Conservation (phyloP, 2,113 vertebrate genomes). For the Clupea harengus region DNA sequence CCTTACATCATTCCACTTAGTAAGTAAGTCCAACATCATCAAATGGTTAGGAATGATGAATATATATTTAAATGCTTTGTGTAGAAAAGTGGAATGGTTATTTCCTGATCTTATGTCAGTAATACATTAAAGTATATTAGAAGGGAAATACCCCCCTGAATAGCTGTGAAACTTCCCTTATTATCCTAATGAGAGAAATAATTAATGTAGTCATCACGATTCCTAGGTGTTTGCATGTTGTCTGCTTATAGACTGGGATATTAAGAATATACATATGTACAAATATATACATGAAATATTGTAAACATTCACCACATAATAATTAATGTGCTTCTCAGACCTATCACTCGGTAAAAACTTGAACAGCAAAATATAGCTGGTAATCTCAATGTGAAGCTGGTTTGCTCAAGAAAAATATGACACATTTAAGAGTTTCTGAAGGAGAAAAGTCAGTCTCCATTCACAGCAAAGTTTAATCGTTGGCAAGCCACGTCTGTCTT, state of each 20-base stretch:
- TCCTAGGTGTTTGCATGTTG: neutral
- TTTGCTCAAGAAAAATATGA: neutral
- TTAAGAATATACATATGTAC: slow-evolving; percentile 12
- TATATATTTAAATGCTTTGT: neutral
- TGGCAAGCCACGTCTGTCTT: neutral
- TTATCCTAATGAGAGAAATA: neutral
- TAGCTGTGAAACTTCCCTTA: neutral
- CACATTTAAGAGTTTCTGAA: neutral
- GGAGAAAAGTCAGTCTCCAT: neutral
- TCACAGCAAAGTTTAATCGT: neutral
- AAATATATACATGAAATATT: slow-evolving; percentile 5
- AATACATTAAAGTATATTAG: neutral
- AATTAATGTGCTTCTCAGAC: slow-evolving; percentile 1
- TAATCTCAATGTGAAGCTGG: neutral
- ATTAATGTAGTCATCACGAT: neutral
- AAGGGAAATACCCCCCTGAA: neutral
- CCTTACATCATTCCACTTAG: neutral
- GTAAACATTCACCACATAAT: slow-evolving; percentile 14
- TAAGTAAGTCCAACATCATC: neutral
- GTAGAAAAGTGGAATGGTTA: slow-evolving; percentile 10
- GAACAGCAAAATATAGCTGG: slow-evolving; percentile 7
- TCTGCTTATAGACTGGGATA: neutral
- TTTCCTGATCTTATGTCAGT: neutral
- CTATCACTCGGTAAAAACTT: neutral
- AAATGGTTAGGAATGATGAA: neutral